Evolutionary conservation across 2,888 invertebrate genomes (phyloP), one percentile per base, ranked within the genome.

Genomic region (Mythimna pallens): DNA sequence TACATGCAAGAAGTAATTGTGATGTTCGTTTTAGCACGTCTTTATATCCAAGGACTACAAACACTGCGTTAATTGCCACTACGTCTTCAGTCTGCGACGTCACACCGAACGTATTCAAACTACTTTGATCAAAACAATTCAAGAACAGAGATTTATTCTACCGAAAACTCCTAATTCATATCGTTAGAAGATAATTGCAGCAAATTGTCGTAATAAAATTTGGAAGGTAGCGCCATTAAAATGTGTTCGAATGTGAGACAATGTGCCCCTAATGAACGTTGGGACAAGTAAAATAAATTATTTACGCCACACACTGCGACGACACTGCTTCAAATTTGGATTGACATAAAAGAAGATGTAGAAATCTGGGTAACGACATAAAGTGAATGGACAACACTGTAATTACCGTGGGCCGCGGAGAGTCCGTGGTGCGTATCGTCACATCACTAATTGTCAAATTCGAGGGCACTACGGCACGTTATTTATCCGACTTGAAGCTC

Each of bases 351-450:
- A 93, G 92, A 94, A 93, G 94, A 95, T 92, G 91, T 94, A 92
- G 94, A 93, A 93, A 93, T 95, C 92, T 91, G 90, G 87, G 93
- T 94, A 94, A 94, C 92, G 93, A 94, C 91, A 92, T 92, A 93
- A 95, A 95, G 94, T 94, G 94, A 96, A 95, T 93, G 94, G 93
- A 95, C 93, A 94, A 90, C 73, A 72, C 90, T 89, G 93, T 93
- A 95, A 96, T 95, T 94, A 95, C 93, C 88, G 93, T 89, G 91
- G 88, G 89, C 91, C 90, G 88, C 47, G 85, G 86, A 88, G 91
- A 90, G 85, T 93, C 91, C 89, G 89, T 91, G 93, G 92, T 94
- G 95, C 95, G 93, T 95, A 94, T 94, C 95, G 93, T 91, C 92
- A 94, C 90, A 89, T 87, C 87, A 90, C 89, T 93, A 93, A 94